phyloP scores from a whole-genome alignment of 2,888 invertebrate species.

The Drosophila sordidula region DNA sequence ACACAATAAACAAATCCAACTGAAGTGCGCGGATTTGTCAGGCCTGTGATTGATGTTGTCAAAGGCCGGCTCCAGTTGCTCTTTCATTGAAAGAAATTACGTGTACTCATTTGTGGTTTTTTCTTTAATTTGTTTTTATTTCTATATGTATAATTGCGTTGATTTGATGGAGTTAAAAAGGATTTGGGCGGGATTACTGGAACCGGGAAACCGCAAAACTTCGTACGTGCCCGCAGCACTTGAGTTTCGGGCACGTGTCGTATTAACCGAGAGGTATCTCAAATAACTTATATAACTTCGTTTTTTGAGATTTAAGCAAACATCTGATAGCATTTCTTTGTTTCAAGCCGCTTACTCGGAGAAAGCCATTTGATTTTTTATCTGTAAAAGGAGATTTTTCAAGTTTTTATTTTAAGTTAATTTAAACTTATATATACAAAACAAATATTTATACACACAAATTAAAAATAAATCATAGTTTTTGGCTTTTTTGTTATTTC shows the following conservation, averaged over 20 bases:
- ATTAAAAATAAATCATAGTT: too few species aligned
- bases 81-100: constrained; percentile 37
- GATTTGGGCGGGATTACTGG: constrained; percentile 29
- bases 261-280: neutral
- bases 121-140: neutral
- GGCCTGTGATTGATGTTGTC: constrained; percentile 61
- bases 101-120: constrained; percentile 16
- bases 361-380: neutral
- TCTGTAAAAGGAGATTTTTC: neutral
- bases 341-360: neutral
- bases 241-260: constrained; percentile 22
- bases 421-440: too few species aligned
- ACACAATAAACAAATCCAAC: constrained; percentile 35
- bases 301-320: constrained; percentile 7
- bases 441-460: too few species aligned
- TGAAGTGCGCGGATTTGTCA: constrained; percentile 53
- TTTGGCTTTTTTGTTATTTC: too few species aligned
- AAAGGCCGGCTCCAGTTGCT: constrained; percentile 30
- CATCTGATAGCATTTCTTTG: neutral
- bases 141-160: constrained; percentile 25
- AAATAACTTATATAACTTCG: neutral
- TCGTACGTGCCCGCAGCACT: constrained; percentile 28
- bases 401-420: too few species aligned
- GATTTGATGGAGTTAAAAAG: constrained; percentile 6
- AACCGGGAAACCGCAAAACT: constrained; percentile 35